Evolutionary conservation across 2,113 vertebrate genomes (phyloP), one percentile per base, ranked within the genome.

Genomic region (Periophthalmus modestus): DNA sequence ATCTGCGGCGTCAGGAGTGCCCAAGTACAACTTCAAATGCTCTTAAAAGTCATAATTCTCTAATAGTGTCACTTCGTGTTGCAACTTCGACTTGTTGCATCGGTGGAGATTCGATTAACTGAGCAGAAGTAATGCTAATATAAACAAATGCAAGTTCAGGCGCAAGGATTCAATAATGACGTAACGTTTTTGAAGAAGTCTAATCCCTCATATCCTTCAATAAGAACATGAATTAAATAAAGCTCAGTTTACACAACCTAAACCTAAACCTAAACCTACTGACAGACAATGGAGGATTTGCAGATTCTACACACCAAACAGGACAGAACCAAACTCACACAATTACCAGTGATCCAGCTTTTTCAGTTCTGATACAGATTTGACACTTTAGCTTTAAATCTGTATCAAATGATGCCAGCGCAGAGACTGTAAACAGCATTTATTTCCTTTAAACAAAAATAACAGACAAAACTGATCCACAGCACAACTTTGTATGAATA

Each of bases 1-100:
- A 69, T 67, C 62, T 18, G 2, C 54, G 57, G 12, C 33, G 71
- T 79, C 59, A 65, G 62, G 68, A 70, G 78, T 39, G 52, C 18
- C 7, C 18, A 65, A 43, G 13, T n/a, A 43, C 18, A n/a, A 39
- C 4, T 36, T 36, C 28, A 28, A 28, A 28, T 28, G 28, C 28
- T 28, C 28, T 28, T 23, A 28, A 59, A 28, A 14, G 13, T 2
- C 14, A 13, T 59, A n/a, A n/a, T n/a, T n/a, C n/a, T n/a, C n/a
- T n/a, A n/a, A n/a, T n/a, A n/a, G n/a, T n/a, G n/a, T 23, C 10
- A 57, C 21, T 57, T 57, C 3, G 55, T 19, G 21, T 23, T 57
- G 11, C 2, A 19, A 0, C 5, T 52, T 52, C 19, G 50, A n/a
- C n/a, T n/a, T n/a, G 5, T 19, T 16, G 19, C 15, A 16, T 43